Evolutionary conservation across 2,888 invertebrate species (phyloP).

Genomic region (Ormyrus thymus): DNA sequence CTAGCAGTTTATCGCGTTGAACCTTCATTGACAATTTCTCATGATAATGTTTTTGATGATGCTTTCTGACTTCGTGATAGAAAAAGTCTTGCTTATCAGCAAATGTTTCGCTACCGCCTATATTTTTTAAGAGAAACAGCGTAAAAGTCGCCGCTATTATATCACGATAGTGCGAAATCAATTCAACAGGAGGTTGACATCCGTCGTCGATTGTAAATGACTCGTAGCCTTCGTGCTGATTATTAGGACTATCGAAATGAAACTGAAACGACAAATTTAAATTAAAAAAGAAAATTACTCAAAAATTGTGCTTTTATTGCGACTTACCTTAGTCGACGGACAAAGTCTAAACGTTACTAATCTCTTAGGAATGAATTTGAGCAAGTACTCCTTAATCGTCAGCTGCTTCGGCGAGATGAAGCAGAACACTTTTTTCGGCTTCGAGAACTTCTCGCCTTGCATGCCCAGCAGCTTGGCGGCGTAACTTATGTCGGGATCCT

Average conservation of each 20-base stretch:
- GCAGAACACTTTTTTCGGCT: conserved; percentile 91
- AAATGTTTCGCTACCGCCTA: conserved; percentile 96
- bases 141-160: conserved; percentile 95
- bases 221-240: conserved; percentile 76
- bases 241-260: conserved; percentile 79
- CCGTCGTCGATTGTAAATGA: conserved; percentile 93
- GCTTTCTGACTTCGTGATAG: conserved; percentile 85
- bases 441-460: conserved; percentile 80
- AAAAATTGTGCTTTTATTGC: conserved; percentile 42
- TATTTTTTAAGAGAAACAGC: conserved; percentile 92
- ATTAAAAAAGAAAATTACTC: no score
- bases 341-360: conserved; percentile 93
- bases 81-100: conserved; percentile 85
- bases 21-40: conserved; percentile 90
- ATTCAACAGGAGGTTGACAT: conserved; percentile 89
- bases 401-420: conserved; percentile 94
- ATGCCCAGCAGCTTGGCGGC: conserved; percentile 84
- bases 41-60: conserved; percentile 91
- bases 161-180: conserved; percentile 90
- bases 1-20: conserved; percentile 86
- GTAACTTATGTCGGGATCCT: conserved; percentile 90
- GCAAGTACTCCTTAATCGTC: conserved; percentile 93
- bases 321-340: conserved; percentile 91
- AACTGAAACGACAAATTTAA: conserved; percentile 76
- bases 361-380: conserved; percentile 94